phyloP scores from a whole-genome alignment of 2,797 vertebrate genomes.

The Ptychadena robeensis region DNA sequence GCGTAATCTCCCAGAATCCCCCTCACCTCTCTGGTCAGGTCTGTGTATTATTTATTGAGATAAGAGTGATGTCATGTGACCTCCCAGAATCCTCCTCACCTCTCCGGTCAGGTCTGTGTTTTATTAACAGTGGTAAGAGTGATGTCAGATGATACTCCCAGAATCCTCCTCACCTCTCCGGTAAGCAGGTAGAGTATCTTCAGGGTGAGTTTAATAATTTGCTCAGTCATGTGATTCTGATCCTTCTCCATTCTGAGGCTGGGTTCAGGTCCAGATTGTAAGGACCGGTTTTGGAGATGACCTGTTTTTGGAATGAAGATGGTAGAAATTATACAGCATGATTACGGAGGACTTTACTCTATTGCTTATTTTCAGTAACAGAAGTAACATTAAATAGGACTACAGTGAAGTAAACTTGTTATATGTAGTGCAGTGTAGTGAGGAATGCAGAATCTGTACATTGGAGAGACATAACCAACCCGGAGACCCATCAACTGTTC shows the following conservation, averaged over 20 bases:
- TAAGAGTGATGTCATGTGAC: not conserved
- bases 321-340: not conserved
- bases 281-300: not conserved
- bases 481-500: no score
- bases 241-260: not conserved
- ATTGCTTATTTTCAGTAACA: no score
- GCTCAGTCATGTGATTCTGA: not conserved
- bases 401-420: no score
- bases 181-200: slow-evolving; percentile 8
- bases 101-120: not conserved
- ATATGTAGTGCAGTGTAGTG: no score
- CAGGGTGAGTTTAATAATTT: not conserved
- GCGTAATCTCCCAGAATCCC: no score
- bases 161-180: slow-evolving; percentile 18
- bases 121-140: not conserved
- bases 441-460: no score
- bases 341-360: not conserved
- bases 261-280: not conserved
- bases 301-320: not conserved
- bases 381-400: no score
- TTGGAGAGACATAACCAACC: no score
- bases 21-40: not conserved
- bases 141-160: not conserved
- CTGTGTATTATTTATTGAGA: not conserved
- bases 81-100: no score